These are phyloP conservation scores for Meleagris gallopavo DNA, from an alignment of 2,113 vertebrate genomes.

Conservation along the genomic window DNA sequence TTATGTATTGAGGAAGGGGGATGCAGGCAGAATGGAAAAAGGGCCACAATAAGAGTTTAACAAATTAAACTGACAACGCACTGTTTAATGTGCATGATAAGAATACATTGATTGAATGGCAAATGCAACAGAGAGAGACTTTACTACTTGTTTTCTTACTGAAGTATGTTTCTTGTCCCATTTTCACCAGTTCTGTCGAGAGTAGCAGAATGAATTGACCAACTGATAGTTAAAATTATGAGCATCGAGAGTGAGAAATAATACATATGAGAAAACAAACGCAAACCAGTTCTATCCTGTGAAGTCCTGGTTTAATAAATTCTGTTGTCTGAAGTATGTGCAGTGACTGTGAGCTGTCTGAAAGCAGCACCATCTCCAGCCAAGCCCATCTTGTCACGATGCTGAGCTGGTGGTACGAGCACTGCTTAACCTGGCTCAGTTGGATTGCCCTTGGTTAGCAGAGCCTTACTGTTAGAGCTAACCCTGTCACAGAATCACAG, in stretches of 20 bases:
- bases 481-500: neutral
- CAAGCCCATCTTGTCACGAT: neutral
- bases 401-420: neutral
- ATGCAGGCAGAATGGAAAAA: neutral
- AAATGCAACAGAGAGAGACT: neutral
- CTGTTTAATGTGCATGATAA: neutral
- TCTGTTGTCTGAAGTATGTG: neutral
- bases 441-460: neutral
- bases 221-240: neutral
- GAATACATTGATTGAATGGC: neutral
- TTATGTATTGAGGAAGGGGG: neutral
- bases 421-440: accelerated
- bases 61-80: neutral
- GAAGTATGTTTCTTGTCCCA: neutral
- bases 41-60: neutral
- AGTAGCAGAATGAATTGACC: neutral
- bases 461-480: neutral
- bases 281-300: accelerated
- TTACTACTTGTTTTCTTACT: neutral
- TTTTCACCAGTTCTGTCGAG: neutral
- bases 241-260: neutral
- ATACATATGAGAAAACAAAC: neutral
- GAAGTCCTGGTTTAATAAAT: neutral
- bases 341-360: neutral
- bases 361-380: neutral